Conservation (phyloP, 1,140 invertebrate genomes). For the Lordiphosa mommai region DNA sequence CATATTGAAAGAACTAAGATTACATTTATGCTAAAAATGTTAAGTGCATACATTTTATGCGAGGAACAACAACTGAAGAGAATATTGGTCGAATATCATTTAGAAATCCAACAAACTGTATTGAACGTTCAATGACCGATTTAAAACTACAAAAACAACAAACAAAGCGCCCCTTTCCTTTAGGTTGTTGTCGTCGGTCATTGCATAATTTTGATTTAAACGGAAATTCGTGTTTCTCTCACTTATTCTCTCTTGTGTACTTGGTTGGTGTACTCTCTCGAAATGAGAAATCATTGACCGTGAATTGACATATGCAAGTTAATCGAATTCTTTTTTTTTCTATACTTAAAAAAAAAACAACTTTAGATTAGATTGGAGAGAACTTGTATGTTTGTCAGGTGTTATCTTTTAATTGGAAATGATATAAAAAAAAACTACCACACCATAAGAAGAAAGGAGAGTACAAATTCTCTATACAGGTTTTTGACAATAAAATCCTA, state of each 20-base stretch:
- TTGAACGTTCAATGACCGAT: conserved; percentile 58
- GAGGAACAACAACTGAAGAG: too few species aligned
- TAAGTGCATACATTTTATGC: too few species aligned
- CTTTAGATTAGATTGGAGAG: conserved; percentile 46
- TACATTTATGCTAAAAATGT: too few species aligned
- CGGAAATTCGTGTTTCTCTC: conserved; percentile 40
- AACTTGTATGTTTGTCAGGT: background rate
- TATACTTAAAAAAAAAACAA: conserved; percentile 1
- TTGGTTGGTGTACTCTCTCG: conserved; percentile 17
- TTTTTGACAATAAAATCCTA: conserved; percentile 31
- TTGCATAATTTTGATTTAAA: conserved; percentile 59
- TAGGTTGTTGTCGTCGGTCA: conserved; percentile 1
- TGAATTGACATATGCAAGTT: conserved; percentile 53
- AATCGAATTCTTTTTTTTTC: conserved; percentile 17
- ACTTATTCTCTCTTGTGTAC: background rate
- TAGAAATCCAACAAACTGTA: conserved; percentile 2
- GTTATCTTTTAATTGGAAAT: conserved; percentile 46
- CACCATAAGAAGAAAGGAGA: conserved; percentile 5
- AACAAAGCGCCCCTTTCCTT: conserved; percentile 6
- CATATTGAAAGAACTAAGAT: too few species aligned
- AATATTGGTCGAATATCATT: too few species aligned
- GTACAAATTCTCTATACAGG: background rate
- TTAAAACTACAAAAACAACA: conserved; percentile 14
- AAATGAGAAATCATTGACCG: conserved; percentile 61
- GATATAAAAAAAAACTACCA: conserved; percentile 24